These are phyloP conservation scores for Sebastes nivosus DNA, from an alignment of 2,797 vertebrate species.

Conservation along the genomic window DNA sequence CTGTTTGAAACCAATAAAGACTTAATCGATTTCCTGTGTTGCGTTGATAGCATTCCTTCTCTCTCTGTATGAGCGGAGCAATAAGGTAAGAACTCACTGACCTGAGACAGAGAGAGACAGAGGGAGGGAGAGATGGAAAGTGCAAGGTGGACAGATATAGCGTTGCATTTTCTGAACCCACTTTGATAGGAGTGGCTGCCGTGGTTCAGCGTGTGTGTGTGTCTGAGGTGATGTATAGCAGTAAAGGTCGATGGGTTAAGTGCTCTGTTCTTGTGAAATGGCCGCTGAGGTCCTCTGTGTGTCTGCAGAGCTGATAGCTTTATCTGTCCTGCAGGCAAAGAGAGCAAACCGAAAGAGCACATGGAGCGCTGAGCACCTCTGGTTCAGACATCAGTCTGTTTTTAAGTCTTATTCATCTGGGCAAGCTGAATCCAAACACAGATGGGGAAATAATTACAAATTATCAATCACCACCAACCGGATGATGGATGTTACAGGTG, in stretches of 20 bases:
- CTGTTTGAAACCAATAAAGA: background rate
- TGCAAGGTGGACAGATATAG: conserved; percentile 23
- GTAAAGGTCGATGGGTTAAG: conserved; percentile 60
- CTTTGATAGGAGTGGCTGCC: conserved; percentile 6
- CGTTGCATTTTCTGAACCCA: conserved; percentile 14
- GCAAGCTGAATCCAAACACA: background rate
- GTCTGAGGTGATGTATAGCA: conserved; percentile 55
- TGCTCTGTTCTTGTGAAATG: conserved; percentile 51
- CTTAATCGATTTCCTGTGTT: background rate
- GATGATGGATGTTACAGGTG: background rate
- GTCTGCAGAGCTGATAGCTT: conserved; percentile 37
- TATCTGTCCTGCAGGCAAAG: conserved; percentile 16
- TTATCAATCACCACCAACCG: background rate
- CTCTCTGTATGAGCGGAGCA: background rate
- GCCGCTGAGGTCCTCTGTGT: conserved; percentile 28
- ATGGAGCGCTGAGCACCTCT: background rate
- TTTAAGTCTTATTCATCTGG: background rate
- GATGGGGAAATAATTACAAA: background rate
- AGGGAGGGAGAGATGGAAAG: conserved; percentile 3
- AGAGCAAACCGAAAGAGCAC: conserved; percentile 36
- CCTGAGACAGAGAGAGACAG: background rate
- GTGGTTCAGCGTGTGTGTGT: conserved; percentile 9
- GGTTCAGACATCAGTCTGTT: background rate
- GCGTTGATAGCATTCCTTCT: background rate
- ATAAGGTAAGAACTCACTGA: conserved; percentile 30